Base-by-base conservation (phyloP, 1,140 invertebrate genomes). In the Hyposmocoma kahamanoa region DNA sequence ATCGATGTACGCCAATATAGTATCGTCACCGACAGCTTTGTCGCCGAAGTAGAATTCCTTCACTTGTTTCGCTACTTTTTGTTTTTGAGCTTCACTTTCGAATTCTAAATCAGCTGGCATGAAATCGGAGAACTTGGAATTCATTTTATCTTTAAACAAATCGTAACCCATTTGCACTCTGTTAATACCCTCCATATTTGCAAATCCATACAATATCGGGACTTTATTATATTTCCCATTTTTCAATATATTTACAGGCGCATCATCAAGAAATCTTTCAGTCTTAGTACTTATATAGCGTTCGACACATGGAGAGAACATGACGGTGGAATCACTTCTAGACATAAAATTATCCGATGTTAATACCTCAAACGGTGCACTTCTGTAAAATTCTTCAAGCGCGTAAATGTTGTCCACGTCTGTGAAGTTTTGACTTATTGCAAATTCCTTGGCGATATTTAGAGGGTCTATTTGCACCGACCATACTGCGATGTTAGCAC, bases 381-480 rank as follows among this genome's bases (percentile, higher is more conserved):
- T 59, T 49, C 56, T 71, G 34, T 70, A 81, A 53, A 76, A 76
- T 8, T 66, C 50, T 57, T 77, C 71, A 18, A 80, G 61, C 15
- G 57, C 67, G 18, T 58, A 26, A 26, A 72, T 28, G 19, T 78
- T 43, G 17, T 68, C 56, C 1, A 62, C 32, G 3, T 64, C 44
- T 3, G 46, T 48, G 46, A 62, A 66, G 26, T 60, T 59, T 4
- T 66, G 15, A 6, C 24, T 15, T 10, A 52, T 53, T 19, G 65
- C 67, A 42, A 58, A 74, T 15, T 46, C 30, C 43, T 61, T 62
- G 0, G 74, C 69, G 42, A 58, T 66, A 38, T 54, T 28, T 8
- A 75, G 20, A 2, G 74, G 74, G 51, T 78, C 62, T 17, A 39
- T 32, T 49, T 68, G 62, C 21, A 69, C 28, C 22, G 56, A 49